A percentile compares a stretch with the other conserved stretches of the same genome.
Evolutionary conservation across 2,797 vertebrate genomes (phyloP).

Genomic region (Micropoecilia bifurca): DNA sequence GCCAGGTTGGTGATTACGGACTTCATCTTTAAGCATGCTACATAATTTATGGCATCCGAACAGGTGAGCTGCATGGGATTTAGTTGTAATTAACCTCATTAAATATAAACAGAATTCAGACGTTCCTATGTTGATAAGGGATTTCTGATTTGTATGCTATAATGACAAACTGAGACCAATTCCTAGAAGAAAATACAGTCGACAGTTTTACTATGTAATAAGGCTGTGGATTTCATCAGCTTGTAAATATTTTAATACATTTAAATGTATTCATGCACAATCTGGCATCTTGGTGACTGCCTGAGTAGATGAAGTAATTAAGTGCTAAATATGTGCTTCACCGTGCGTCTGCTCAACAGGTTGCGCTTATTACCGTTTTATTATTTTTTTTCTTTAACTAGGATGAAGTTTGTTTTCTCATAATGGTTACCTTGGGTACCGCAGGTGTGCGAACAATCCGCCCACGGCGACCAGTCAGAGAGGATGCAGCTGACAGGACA

Average conservation of each 20-base stretch:
- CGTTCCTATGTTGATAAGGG: constrained; percentile 50
- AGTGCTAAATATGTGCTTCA: constrained; percentile 18
- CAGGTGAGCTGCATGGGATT: constrained; percentile 45
- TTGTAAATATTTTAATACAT: constrained; percentile 69
- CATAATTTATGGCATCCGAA: constrained; percentile 61
- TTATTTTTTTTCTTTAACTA: not conserved
- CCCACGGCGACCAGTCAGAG: constrained; percentile 93
- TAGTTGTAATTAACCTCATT: constrained; percentile 44
- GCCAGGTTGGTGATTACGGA: constrained; percentile 51
- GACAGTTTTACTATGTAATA: constrained; percentile 46
- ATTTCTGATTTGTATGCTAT: constrained; percentile 24
- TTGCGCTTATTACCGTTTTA: not conserved
- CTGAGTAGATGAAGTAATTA: constrained; percentile 59
- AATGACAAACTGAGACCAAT: constrained; percentile 44
- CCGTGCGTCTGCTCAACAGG: constrained; percentile 26
- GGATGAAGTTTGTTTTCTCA: constrained; percentile 24
- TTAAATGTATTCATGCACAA: constrained; percentile 72
- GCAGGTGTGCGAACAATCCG: constrained; percentile 90
- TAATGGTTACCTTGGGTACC: constrained; percentile 85
- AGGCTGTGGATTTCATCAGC: constrained; percentile 43
- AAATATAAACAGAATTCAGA: constrained; percentile 43
- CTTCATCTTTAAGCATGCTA: constrained; percentile 52
- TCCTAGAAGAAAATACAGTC: constrained; percentile 1
- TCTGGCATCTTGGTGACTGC: constrained; percentile 47
- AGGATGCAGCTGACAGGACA: constrained; percentile 92